Conservation (phyloP, 2,888 invertebrate genomes). For the Ectobius pallidus region DNA sequence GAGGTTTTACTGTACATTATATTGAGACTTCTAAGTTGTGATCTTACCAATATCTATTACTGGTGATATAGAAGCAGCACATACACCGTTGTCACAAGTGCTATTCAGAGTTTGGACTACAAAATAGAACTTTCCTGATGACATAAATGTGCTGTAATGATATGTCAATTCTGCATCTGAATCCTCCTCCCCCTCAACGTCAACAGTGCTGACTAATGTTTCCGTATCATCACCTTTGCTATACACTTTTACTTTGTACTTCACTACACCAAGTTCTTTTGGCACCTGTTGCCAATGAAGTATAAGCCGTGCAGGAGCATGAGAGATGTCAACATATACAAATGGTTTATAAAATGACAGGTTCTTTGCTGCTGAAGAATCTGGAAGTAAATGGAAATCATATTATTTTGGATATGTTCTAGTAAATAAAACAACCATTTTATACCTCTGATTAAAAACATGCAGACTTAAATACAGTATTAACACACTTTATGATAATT, state of each 20-base stretch:
- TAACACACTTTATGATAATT: too few species aligned
- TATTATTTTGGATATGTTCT: too few species aligned
- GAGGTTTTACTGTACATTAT: too few species aligned
- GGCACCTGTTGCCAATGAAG: not conserved
- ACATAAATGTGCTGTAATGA: not conserved
- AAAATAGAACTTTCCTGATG: not conserved
- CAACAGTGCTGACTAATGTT: not conserved
- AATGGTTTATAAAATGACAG: not conserved
- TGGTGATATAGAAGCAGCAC: not conserved
- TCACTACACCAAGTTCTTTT: not conserved
- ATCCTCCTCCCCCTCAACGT: not conserved
- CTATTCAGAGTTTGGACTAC: not conserved
- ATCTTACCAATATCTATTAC: too few species aligned
- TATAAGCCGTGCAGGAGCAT: not conserved
- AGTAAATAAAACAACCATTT: too few species aligned
- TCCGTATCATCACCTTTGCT: not conserved
- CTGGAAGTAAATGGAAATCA: not conserved
- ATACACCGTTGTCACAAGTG: not conserved
- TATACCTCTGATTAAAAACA: too few species aligned
- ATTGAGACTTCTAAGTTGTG: too few species aligned
- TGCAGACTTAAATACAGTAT: too few species aligned
- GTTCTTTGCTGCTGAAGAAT: not conserved
- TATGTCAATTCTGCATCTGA: not conserved
- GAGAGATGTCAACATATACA: constrained; percentile 7
- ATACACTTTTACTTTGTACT: not conserved